Evolutionary conservation across 2,888 invertebrate species (phyloP).

Genomic region (Leptinotarsa haldemani): DNA sequence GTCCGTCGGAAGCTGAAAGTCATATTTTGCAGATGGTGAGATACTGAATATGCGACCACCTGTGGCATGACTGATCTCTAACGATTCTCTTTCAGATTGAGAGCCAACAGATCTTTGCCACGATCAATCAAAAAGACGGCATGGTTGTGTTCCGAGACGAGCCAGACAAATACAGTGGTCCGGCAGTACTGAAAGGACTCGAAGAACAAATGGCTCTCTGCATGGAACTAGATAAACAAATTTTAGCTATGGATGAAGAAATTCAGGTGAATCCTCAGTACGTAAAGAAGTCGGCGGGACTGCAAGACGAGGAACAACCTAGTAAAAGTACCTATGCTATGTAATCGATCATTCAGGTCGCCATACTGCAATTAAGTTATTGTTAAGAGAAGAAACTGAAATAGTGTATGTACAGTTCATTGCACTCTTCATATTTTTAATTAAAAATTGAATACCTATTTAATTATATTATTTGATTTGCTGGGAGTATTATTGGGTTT

Average conservation of each 20-base stretch:
- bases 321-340: slow-evolving; percentile 65
- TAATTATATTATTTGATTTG: slow-evolving; percentile 17
- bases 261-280: slow-evolving; percentile 90
- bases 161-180: slow-evolving; percentile 94
- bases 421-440: slow-evolving; percentile 35
- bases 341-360: slow-evolving; percentile 51
- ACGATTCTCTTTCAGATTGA: slow-evolving; percentile 78
- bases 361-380: slow-evolving; percentile 38
- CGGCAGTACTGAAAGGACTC: slow-evolving; percentile 85
- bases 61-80: neutral
- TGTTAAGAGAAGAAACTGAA: slow-evolving; percentile 35
- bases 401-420: slow-evolving; percentile 38
- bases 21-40: slow-evolving; percentile 95
- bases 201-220: slow-evolving; percentile 89
- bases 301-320: slow-evolving; percentile 65
- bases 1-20: slow-evolving; percentile 89
- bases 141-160: slow-evolving; percentile 98
- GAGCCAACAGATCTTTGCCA: slow-evolving; percentile 95
- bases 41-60: slow-evolving; percentile 24
- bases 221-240: slow-evolving; percentile 88
- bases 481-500: neutral
- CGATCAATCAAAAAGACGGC: slow-evolving; percentile 97
- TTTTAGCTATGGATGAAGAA: slow-evolving; percentile 94
- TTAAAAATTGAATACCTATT: slow-evolving; percentile 14
- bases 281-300: slow-evolving; percentile 64